Evolutionary conservation across 2,113 vertebrate species (phyloP), one percentile per base, ranked within the genome.

Genomic region (Thermophis baileyi): DNA sequence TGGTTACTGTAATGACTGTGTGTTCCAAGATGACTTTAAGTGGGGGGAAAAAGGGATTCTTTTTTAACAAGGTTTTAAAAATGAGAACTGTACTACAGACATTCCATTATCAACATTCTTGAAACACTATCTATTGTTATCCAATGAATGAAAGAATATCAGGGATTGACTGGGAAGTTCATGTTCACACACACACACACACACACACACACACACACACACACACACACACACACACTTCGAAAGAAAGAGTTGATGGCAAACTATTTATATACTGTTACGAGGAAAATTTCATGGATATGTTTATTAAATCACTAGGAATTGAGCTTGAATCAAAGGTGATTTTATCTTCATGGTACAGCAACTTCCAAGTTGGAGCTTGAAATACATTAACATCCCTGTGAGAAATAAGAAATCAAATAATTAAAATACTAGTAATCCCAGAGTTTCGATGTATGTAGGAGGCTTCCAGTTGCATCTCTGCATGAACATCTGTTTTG

Each of bases 21-120:
- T 94, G 94, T 94, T 97, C 93, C 91, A 96, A 96, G 92, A 96
- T 96, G 96, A 95, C 74, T 95, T 97, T 97, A 95, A 96, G 93
- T 96, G 97, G 97, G 0, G 11, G 9, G 49, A 10, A 11, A 2
- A 12, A 10, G 92, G 94, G 89, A 95, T 96, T 91, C 90, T 89
- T 89, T 87, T 87, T 87, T 0, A 87, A 87, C 53, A 81, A 24
- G 85, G 57, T 92, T 97, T 97, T 89, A 46, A 85, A 95, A 94
- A 95, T 95, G 90, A 74, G 94, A 95, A 54, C 51, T 57, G 44
- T 85, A 93, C 95, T 87, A 12, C 4, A 22, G 30, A 63, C 55
- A 54, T 51, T 94, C 91, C 10, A 89, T 93, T 97, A 93, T 47
- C 54, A 6, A 90, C 54, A 92, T 95, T 63, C 81, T 93, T 93